Percentiles rank a stretch among this genome's conserved stretches.
These are phyloP conservation scores for Lagria hirta DNA, from an alignment of 2,888 invertebrate species.

Conservation along the genomic window DNA sequence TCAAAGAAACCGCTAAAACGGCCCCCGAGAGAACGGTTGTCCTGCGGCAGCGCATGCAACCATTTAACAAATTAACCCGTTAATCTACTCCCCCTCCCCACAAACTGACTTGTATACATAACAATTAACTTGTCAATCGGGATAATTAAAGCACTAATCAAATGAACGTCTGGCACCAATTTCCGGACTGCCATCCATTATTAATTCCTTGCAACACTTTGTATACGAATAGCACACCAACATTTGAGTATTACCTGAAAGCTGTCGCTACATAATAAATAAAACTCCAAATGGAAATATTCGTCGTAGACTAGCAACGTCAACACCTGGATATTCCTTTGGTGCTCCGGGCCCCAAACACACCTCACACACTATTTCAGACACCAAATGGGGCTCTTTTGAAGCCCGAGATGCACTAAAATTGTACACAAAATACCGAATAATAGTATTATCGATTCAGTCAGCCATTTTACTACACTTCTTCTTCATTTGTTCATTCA, in stretches of 20 bases:
- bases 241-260: conserved; percentile 37
- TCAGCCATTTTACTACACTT: conserved; percentile 46
- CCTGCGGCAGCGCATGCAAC: conserved; percentile 35
- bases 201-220: too few species aligned
- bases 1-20: conserved; percentile 18
- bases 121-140: conserved; percentile 49
- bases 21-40: conserved; percentile 20
- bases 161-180: conserved; percentile 19
- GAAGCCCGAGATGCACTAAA: conserved; percentile 10
- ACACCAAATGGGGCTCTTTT: conserved; percentile 9
- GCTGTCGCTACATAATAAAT: conserved; percentile 44
- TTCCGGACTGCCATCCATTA: conserved; percentile 3
- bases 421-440: conserved; percentile 18
- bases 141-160: conserved; percentile 38
- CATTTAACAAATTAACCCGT: conserved; percentile 45
- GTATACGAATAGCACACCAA: not conserved
- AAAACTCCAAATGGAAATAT: conserved; percentile 10
- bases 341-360: not conserved
- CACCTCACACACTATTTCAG: conserved; percentile 5
- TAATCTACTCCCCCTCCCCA: conserved; percentile 40
- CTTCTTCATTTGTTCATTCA: conserved; percentile 32
- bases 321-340: conserved; percentile 3
- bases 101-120: conserved; percentile 44
- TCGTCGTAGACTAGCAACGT: conserved; percentile 1
- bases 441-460: conserved; percentile 46